Base-by-base conservation (phyloP, 2,888 invertebrate species). In the Rhorus exstirpatorius region DNA sequence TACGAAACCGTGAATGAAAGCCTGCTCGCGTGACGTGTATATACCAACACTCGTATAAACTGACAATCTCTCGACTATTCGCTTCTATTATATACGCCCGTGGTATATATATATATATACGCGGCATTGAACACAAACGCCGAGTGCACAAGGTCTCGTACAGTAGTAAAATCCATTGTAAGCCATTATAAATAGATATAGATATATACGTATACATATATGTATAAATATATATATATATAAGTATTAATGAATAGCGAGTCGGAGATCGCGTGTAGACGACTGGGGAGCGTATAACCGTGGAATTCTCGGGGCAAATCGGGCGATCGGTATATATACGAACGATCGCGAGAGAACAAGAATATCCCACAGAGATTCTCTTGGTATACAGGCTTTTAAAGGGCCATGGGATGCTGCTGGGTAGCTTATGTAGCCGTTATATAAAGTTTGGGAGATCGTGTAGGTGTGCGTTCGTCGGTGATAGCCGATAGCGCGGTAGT, bases 1-100 rank as follows among this genome's bases (percentile, higher is more conserved):
- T 6, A 76, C 65, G 70, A 70, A 63, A 55, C 31, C 68, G 58
- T 76, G 80, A 80, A 75, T 80, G 80, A 71, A 80, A 76, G 55
- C 70, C 31, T 6, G 31, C 61, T 63, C 63, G 61, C 63, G 70
- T 55, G 44, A 70, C 75, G 75, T n/a, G 14, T 21, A 35, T 49
- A 12, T 26, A 46, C 46, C n/a, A 60, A 2, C 6, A 31, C 31
- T 31, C 31, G 31, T 31, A 21, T 46, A 65, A 35, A 38, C 68
- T 17, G 60, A 74, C 58, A 67, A 74, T 68, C 63, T 31, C 31
- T 31, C 31, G 31, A 31, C 31, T 31, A 31, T 31, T 41, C 7
- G n/a, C 7, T 53, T 12, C 51, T 19, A 4, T n/a, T 17, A 3
- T 17, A 14, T 4, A 19, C n/a, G n/a, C n/a, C n/a, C n/a, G n/a